A percentile compares a stretch with the other conserved stretches of the same genome.
These are phyloP conservation scores for Helogale parvula DNA, from an alignment of 2,113 vertebrate species.

Conservation along the genomic window DNA sequence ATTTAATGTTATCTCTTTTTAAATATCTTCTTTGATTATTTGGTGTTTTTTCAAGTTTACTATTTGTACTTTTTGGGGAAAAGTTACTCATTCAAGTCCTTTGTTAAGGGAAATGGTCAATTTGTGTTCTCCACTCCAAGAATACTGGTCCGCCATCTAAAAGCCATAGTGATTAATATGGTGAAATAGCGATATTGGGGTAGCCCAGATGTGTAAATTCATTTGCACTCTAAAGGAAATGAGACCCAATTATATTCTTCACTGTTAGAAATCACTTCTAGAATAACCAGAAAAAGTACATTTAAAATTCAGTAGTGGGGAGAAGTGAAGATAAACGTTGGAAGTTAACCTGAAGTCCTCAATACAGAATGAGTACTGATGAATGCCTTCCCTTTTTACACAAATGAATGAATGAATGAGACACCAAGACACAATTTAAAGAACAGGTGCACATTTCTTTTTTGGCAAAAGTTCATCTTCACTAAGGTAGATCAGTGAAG, in stretches of 20 bases:
- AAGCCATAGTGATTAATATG: not conserved
- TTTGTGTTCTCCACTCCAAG: not conserved
- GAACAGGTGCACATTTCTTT: conserved; percentile 9
- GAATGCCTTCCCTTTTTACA: conserved; percentile 2
- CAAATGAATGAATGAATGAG: not conserved
- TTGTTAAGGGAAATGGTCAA: not conserved
- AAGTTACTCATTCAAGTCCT: not conserved
- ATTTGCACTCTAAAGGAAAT: not conserved
- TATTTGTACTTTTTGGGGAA: not conserved
- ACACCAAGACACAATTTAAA: not conserved
- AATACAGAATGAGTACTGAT: not conserved
- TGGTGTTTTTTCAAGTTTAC: not conserved
- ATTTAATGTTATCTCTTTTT: not conserved
- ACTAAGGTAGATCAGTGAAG: not conserved
- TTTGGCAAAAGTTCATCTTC: not conserved
- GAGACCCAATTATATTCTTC: not conserved
- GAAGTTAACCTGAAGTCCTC: not conserved
- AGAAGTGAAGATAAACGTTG: not conserved
- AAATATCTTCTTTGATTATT: not conserved
- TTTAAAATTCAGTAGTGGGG: not conserved
- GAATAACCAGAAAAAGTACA: not conserved
- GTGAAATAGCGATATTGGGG: not conserved
- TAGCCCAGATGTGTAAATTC: not conserved
- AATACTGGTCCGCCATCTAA: not conserved
- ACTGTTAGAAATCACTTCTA: not conserved